Conservation (phyloP, 2,797 vertebrate genomes). For the Sebastes wilsoni region DNA sequence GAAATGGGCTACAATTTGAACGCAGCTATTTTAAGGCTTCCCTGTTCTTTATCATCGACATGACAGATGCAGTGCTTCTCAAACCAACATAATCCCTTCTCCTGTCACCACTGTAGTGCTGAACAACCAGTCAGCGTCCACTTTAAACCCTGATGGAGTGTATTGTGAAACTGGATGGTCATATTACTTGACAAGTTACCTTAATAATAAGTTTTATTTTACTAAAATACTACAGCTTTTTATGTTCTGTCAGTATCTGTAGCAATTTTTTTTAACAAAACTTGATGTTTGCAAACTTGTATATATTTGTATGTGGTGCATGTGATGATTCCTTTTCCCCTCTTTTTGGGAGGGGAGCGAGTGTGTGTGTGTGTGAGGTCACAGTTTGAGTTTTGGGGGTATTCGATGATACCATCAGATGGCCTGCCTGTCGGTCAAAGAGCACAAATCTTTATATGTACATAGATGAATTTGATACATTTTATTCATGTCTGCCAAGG, state of each 20-base stretch:
- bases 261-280: constrained; percentile 68
- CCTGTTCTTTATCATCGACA: not conserved
- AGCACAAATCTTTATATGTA: constrained; percentile 83
- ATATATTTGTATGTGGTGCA: constrained; percentile 78
- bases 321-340: constrained; percentile 51
- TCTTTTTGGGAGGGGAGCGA: constrained; percentile 31
- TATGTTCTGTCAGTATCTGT: constrained; percentile 75
- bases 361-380: constrained; percentile 39
- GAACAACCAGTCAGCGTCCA: constrained; percentile 26
- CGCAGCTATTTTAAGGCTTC: not conserved
- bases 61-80: not conserved
- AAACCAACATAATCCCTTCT: not conserved
- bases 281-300: constrained; percentile 73
- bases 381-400: constrained; percentile 39
- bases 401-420: constrained; percentile 23
- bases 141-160: constrained; percentile 21
- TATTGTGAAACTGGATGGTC: constrained; percentile 53
- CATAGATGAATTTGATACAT: constrained; percentile 69
- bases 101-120: not conserved
- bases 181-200: constrained; percentile 78
- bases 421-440: constrained; percentile 68
- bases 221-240: constrained; percentile 61
- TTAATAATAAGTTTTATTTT: constrained; percentile 53
- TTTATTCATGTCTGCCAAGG: constrained; percentile 71
- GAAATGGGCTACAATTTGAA: not conserved